Base-by-base conservation (phyloP, 2,888 invertebrate genomes). In the Mantis religiosa region DNA sequence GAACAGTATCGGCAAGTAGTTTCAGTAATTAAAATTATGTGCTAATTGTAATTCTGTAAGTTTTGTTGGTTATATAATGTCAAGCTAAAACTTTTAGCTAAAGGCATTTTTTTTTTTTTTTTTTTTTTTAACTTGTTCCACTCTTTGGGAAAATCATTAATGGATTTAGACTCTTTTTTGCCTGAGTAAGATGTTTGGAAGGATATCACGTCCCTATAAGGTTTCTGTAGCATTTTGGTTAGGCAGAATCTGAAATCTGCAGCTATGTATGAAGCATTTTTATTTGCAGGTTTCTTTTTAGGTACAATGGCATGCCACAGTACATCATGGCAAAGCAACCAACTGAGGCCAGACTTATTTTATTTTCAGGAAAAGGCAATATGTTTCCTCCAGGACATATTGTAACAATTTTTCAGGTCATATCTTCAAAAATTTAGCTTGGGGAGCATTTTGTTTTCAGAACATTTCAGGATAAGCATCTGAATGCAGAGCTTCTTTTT, bases 271-370 rank as follows among this genome's bases (percentile, higher is more conserved):
- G 15, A 20, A 71, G 54, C 20, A 6, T 71, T 71, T 25, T 71
- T 71, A 71, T 71, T 90, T 90, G 89, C 90, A 90, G 90, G 90
- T 88, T 89, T 87, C 83, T 83, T 88, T 88, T 87, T 89, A 86
- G 82, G 88, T 88, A 84, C 84, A 27, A 87, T 89, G 85, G 87
- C 82, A 87, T 87, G 82, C 41, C 82, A 87, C 41, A 9, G 82
- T 82, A 82, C 81, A 82, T 82, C 87, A 87, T 82, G 87, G 54
- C 87, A 87, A 82, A 82, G 82, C 41, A 82, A 87, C 41, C 81
- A 85, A 85, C 88, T 85, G 88, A 88, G 88, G 88, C 84, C 88
- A 88, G 88, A 88, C 88, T 34, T 84, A 30, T 34, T 88, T 88
- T 82, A 88, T 88, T 88, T 88, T 84, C 88, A 88, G 88, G 54